Conservation (phyloP, 92 coral and sea anemone species). For the Heteractis magnifica region DNA sequence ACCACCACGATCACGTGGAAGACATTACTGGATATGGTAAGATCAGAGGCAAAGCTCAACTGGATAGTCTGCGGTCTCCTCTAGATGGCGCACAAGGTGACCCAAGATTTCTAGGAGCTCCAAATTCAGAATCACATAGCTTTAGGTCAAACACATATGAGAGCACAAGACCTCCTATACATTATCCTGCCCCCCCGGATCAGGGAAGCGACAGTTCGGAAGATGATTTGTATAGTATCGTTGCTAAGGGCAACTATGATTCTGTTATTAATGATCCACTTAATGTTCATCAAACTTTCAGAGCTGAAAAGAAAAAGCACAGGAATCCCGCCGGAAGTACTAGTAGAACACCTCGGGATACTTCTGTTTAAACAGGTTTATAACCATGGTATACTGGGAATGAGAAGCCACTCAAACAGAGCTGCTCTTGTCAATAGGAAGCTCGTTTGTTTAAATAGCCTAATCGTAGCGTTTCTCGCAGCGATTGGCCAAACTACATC, state of each 20-base stretch:
- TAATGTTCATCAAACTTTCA: conserved; percentile 28
- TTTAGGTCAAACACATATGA: conserved; percentile 14
- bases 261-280: conserved; percentile 69
- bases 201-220: conserved; percentile 81
- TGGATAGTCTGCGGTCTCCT: conserved; percentile 75
- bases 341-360: conserved; percentile 21
- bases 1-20: conserved; percentile 10
- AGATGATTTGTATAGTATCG: conserved; percentile 91
- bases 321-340: conserved; percentile 17
- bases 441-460: not conserved
- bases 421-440: conserved; percentile 1
- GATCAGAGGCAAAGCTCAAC: conserved; percentile 10
- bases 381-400: not conserved
- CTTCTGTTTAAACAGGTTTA: conserved; percentile 17
- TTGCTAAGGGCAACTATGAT: conserved; percentile 82
- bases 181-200: conserved; percentile 77
- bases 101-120: conserved; percentile 20
- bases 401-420: not conserved
- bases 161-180: conserved; percentile 10
- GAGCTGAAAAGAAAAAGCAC: conserved; percentile 16
- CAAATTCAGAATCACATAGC: conserved; percentile 30
- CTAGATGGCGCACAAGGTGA: conserved; percentile 60
- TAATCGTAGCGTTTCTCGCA: conserved; percentile 22
- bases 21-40: conserved; percentile 25
- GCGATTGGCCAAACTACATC: not conserved